Base-by-base conservation (phyloP, 2,113 vertebrate genomes). In the Sylvietta virens region DNA sequence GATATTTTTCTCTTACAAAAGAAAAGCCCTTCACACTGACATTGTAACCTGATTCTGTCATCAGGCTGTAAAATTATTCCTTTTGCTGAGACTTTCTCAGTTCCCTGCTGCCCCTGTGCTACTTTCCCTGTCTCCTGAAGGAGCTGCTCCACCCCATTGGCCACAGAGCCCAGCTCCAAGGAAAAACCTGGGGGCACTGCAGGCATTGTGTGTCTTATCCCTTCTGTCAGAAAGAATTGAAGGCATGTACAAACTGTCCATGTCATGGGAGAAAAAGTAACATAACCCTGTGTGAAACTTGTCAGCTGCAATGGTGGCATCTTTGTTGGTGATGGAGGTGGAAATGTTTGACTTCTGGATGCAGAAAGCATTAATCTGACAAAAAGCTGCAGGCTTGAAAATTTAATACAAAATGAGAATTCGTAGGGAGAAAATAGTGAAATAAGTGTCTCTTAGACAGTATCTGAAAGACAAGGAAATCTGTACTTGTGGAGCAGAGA, bases 261-360 rank as follows among this genome's bases (percentile, higher is more conserved):
- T 9, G 17, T 44, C 10, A 35, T 9, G 3, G 2, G 8, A 65
- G 40, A 37, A 70, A 13, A 44, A 28, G 22, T n/a, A 37, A 27
- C 1, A 0, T 31, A 40, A 27, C 13, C 28, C n/a, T 37, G 37
- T 11, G 3, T 30, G 20, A 53, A 40, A 37, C 23, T 5, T 15
- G 33, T 26, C 78, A 39, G 62, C 7, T 19, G 20, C 4, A 9
- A 28, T 8, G 53, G 64, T 9, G 27, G 27, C 10, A 5, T 51
- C 30, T 71, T 33, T 79, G 13, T 5, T 56, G 30, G 13, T 42
- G 30, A 28, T 16, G 30, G 17, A 21, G 27, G 23, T 54, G 48
- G 80, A 64, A 86, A 67, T 71, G 21, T 35, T 73, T 0, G 0
- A 31, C 19, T 65, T 80, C 27, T 50, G 73, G n/a, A 28, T 73